These are phyloP conservation scores for Serinus canaria DNA, from an alignment of 2,113 vertebrate species.

Conservation along the genomic window DNA sequence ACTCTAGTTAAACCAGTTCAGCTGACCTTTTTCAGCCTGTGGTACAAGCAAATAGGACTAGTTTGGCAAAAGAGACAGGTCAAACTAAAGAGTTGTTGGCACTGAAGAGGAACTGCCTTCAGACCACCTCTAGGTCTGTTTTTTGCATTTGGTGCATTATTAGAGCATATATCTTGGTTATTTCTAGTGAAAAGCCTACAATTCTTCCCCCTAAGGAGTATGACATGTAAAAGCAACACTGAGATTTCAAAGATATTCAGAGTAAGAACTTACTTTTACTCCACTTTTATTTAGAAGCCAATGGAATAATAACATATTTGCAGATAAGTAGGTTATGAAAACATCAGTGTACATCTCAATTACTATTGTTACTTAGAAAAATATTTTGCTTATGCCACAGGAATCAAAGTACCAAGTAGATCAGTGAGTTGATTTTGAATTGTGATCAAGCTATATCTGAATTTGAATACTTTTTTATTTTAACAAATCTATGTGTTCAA, in stretches of 20 bases:
- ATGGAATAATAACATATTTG: not conserved
- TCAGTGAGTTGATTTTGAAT: not conserved
- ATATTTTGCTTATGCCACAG: not conserved
- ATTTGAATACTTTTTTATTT: not conserved
- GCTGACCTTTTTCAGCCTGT: not conserved
- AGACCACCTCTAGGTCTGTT: not conserved
- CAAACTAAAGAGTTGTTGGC: not conserved
- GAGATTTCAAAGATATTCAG: not conserved
- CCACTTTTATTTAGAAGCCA: not conserved
- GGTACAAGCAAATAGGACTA: not conserved
- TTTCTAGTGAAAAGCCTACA: not conserved
- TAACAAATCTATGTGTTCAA: not conserved
- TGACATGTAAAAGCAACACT: accelerated
- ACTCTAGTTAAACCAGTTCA: not conserved
- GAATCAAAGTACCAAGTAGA: not conserved
- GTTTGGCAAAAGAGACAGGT: not conserved
- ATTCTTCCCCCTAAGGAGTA: not conserved
- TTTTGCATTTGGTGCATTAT: not conserved
- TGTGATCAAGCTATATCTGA: not conserved
- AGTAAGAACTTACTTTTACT: not conserved
- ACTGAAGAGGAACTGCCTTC: not conserved
- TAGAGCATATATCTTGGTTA: not conserved
- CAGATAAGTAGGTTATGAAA: not conserved
- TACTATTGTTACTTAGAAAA: not conserved
- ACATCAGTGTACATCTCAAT: not conserved